phyloP scores from a whole-genome alignment of 2,888 invertebrate species.

The Tetropium fuscum region DNA sequence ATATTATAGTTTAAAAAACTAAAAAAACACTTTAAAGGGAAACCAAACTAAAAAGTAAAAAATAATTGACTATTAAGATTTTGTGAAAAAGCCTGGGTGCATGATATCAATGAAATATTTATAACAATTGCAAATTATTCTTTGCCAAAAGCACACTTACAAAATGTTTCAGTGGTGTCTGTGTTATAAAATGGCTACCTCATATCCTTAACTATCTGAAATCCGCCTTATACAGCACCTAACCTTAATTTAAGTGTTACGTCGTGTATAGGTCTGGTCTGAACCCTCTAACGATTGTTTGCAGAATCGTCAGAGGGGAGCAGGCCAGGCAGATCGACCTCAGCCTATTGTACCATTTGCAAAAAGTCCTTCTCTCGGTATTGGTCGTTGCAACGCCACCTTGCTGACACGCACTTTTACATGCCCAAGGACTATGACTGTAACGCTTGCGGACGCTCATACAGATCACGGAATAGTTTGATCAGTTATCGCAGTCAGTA shows the following conservation, averaged over 20 bases:
- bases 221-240: constrained; percentile 13
- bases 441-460: constrained; percentile 66
- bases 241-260: constrained; percentile 11
- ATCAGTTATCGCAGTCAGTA: constrained; percentile 68
- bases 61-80: too few relatives aligned
- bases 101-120: too few relatives aligned
- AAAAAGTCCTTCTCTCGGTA: constrained; percentile 67
- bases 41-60: too few relatives aligned
- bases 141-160: too few relatives aligned
- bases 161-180: too few relatives aligned
- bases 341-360: constrained; percentile 62
- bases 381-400: constrained; percentile 68
- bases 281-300: constrained; percentile 35
- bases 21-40: too few relatives aligned
- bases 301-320: constrained; percentile 32
- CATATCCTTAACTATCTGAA: constrained; percentile 9
- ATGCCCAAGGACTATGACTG: constrained; percentile 66
- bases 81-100: too few relatives aligned
- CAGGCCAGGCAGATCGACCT: constrained; percentile 33
- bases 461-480: constrained; percentile 67
- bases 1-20: too few relatives aligned
- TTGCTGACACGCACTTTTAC: constrained; percentile 67
- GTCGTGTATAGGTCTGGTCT: constrained; percentile 36
- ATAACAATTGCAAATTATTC: too few relatives aligned
- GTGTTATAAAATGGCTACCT: neutral